Evolutionary conservation across 1,140 invertebrate genomes (phyloP).

Genomic region (Ostrea edulis): DNA sequence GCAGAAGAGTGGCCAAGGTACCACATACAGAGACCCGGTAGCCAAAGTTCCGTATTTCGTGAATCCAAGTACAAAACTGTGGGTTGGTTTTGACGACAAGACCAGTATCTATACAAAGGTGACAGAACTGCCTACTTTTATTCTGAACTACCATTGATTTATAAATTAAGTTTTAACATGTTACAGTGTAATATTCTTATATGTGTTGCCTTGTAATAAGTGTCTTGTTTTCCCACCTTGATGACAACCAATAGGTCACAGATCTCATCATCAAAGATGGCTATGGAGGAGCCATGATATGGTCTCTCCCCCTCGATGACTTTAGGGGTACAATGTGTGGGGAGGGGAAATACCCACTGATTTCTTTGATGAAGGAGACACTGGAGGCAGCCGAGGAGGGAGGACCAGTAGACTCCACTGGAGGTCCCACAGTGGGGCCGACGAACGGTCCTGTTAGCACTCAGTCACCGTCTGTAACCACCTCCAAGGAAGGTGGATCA

Average conservation of each 20-base stretch:
- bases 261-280: constrained; percentile 94
- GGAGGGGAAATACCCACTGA: too few species aligned
- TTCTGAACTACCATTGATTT: constrained; percentile 45
- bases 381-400: constrained; percentile 38
- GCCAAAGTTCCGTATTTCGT: too few species aligned
- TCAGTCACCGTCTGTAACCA: not conserved
- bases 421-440: not conserved
- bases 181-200: too few species aligned
- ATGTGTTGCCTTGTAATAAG: not conserved
- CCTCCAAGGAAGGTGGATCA: too few species aligned
- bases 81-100: constrained; percentile 89
- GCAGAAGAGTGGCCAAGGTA: constrained; percentile 18
- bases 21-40: constrained; percentile 11
- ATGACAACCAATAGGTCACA: constrained; percentile 77
- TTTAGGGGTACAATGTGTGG: too few species aligned
- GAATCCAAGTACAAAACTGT: too few species aligned
- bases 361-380: constrained; percentile 67
- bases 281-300: constrained; percentile 85
- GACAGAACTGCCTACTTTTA: constrained; percentile 29
- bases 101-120: constrained; percentile 88
- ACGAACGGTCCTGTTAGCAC: not conserved
- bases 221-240: too few species aligned
- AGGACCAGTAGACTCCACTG: not conserved
- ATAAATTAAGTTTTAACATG: not conserved
- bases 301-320: too few species aligned